Conservation (phyloP, 2,113 vertebrate species). For the Psittacara wagleri region DNA sequence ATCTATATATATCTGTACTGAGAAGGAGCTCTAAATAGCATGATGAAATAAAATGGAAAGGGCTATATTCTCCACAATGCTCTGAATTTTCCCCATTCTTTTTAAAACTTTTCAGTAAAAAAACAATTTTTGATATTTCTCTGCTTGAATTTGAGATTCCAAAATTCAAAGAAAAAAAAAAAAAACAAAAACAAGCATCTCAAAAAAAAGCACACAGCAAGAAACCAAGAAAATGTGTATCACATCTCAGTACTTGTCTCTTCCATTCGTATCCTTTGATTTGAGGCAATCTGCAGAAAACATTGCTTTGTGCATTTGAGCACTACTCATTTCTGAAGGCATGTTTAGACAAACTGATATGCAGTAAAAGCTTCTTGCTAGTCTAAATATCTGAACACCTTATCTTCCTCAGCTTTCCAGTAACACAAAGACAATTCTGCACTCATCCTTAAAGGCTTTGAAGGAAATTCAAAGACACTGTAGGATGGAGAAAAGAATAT, state of each 20-base stretch:
- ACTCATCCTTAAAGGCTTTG: not conserved
- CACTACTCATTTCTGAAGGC: not conserved
- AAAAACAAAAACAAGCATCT: not conserved
- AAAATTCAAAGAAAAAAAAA: fast-evolving
- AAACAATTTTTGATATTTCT: not conserved
- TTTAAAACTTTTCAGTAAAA: not conserved
- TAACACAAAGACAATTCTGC: not conserved
- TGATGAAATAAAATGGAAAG: not conserved
- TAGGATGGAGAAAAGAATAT: not conserved
- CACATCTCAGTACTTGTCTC: not conserved
- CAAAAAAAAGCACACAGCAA: not conserved
- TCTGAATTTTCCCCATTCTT: fast-evolving
- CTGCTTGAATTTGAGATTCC: not conserved
- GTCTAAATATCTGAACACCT: not conserved
- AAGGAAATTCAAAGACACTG: not conserved
- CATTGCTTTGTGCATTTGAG: not conserved
- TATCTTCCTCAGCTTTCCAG: not conserved
- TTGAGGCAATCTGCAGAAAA: not conserved
- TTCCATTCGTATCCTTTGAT: too few relatives aligned
- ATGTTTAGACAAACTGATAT: not conserved
- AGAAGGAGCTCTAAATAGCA: not conserved
- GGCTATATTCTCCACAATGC: not conserved
- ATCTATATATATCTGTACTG: not conserved
- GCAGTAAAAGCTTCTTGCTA: not conserved
- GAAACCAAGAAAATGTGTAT: not conserved